Conservation (phyloP, 2,113 vertebrate genomes). For the Nerophis ophidion region DNA sequence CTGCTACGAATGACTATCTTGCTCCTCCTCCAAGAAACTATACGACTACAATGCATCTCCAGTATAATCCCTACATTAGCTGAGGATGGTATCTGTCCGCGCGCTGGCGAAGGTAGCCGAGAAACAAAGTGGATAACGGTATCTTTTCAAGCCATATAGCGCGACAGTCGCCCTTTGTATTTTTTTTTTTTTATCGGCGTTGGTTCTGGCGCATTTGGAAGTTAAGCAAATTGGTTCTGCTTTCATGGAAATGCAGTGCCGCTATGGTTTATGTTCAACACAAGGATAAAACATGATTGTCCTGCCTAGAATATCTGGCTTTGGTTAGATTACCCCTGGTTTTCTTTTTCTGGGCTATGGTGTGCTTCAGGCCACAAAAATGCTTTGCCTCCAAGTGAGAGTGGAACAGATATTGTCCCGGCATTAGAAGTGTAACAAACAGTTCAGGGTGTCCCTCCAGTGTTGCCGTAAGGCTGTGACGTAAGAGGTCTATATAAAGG, state of each 20-base stretch:
- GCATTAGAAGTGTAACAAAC: slow-evolving; percentile 51
- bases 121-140: slow-evolving; percentile 66
- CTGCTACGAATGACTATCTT: neutral
- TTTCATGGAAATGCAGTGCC: slow-evolving; percentile 56
- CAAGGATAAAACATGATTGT: slow-evolving; percentile 65
- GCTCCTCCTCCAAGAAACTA: neutral
- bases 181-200: slow-evolving; percentile 55
- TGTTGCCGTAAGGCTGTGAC: no score
- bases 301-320: slow-evolving; percentile 67
- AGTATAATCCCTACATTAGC: slow-evolving; percentile 63
- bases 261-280: slow-evolving; percentile 62
- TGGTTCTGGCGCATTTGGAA: slow-evolving; percentile 54
- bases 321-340: slow-evolving; percentile 70
- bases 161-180: slow-evolving; percentile 28
- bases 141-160: slow-evolving; percentile 49
- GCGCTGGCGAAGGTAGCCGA: slow-evolving; percentile 46
- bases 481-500: no score
- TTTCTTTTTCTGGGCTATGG: slow-evolving; percentile 62
- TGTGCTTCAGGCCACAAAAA: slow-evolving; percentile 61
- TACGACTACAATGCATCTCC: slow-evolving; percentile 50
- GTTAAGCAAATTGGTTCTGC: slow-evolving; percentile 76
- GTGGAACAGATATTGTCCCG: slow-evolving; percentile 63
- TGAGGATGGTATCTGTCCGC: slow-evolving; percentile 53
- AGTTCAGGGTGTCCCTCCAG: no score
- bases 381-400: slow-evolving; percentile 70